Base-by-base conservation (phyloP, 2,888 invertebrate genomes). In the Leucania comma region DNA sequence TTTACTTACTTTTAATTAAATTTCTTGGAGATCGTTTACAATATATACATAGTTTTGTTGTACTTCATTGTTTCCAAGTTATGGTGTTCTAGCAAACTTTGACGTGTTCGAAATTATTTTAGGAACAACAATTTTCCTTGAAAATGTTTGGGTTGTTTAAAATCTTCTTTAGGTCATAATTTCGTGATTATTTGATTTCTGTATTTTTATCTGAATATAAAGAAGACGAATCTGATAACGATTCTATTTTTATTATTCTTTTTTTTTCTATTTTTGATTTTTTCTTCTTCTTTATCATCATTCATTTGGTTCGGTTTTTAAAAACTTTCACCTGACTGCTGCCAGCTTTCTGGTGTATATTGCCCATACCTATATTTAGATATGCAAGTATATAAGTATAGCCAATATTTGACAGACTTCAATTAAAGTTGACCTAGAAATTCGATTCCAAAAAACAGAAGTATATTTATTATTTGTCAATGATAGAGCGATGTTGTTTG, bases 1-100 rank as follows among this genome's bases (percentile, higher is more conserved):
- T 75, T 65, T 32, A 65, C 56, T 75, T 75, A 66, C 56, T 74
- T 68, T 80, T 80, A 74, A 77, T 77, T 68, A 80, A 76, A 74
- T 73, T 77, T 79, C 63, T 79, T 72, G 0, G 42, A 53, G 38
- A 62, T 59, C 74, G 54, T 72, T 59, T 59, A 62, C 68, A 60
- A 63, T 59, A 80, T 68, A n/a, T n/a, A n/a, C 54, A 60, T 56
- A 77, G 68, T 79, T 77, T 68, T 63, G 68, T 80, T 74, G 68
- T 74, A 79, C 62, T 79, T 58, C 24, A 22, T 50, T 68, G 62
- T 73, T 77, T 68, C 8, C 0, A 54, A 74, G 32, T 67, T 38
- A 59, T 26, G 42, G 24, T 56, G 35, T 72, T 62, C 10, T 17
- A 14, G 20, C 10, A 42, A 77, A 80, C 38, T 72, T 78, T 22